Percentiles rank a stretch among this genome's conserved stretches.
phyloP scores from a whole-genome alignment of 2,888 invertebrate species.

The Hyposoter didymator region DNA sequence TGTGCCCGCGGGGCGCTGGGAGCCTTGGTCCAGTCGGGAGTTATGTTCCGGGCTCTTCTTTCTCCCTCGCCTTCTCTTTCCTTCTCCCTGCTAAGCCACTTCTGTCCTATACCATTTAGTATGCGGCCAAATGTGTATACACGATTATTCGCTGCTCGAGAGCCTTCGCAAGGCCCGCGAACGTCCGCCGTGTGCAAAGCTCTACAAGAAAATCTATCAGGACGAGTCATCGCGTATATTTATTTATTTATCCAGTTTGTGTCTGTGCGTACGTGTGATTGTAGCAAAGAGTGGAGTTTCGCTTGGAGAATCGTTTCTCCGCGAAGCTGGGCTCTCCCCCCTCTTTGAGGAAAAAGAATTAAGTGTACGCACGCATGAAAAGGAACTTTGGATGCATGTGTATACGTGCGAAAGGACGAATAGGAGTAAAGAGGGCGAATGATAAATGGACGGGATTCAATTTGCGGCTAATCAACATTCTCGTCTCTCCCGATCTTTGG shows the following conservation, averaged over 20 bases:
- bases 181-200: conserved; percentile 20
- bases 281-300: background rate
- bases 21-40: conserved; percentile 50
- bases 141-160: conserved; percentile 21
- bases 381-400: conserved; percentile 29
- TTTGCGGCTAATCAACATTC: conserved; percentile 83
- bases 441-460: conserved; percentile 82
- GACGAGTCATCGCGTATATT: background rate
- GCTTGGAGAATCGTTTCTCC: conserved; percentile 5
- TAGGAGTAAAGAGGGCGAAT: conserved; percentile 75
- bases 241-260: background rate
- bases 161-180: conserved; percentile 27
- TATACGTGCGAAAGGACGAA: conserved; percentile 49
- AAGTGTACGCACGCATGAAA: conserved; percentile 6
- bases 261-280: background rate
- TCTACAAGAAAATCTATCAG: conserved; percentile 55
- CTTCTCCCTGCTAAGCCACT: background rate
- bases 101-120: conserved; percentile 29
- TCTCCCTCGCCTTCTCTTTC: background rate
- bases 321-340: background rate
- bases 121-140: conserved; percentile 22
- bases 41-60: conserved; percentile 53
- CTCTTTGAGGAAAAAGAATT: background rate
- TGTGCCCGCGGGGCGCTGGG: conserved; percentile 60
- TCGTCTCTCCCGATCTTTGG: conserved; percentile 71